These are phyloP conservation scores for Circaetus cinerascens DNA, from an alignment of 2,113 vertebrate species.

Conservation along the genomic window DNA sequence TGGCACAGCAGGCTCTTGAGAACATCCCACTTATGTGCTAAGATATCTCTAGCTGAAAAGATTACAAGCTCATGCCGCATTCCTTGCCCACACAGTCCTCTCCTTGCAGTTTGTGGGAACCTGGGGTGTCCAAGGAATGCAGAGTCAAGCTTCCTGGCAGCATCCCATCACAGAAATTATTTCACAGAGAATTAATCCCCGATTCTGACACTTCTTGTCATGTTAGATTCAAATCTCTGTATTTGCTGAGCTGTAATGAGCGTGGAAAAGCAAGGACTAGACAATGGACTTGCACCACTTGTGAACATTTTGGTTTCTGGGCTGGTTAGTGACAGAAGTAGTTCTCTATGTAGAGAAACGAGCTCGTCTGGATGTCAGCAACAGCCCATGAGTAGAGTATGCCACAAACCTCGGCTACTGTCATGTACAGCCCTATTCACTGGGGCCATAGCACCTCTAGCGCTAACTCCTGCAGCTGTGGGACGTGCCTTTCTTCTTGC, in stretches of 20 bases:
- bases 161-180: neutral
- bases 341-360: neutral
- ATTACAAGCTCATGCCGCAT: neutral
- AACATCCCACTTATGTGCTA: neutral
- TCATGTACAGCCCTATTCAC: neutral
- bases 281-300: neutral
- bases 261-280: neutral
- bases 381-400: neutral
- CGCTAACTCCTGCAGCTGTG: neutral
- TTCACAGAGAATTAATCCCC: neutral
- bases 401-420: neutral
- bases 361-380: neutral
- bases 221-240: neutral
- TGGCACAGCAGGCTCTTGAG: neutral
- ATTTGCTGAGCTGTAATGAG: neutral
- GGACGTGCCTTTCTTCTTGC: neutral
- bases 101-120: neutral
- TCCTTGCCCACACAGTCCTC: neutral
- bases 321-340: neutral
- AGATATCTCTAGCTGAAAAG: neutral
- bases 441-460: neutral
- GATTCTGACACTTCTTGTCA: neutral
- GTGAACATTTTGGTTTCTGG: slow-evolving; percentile 3
- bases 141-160: neutral
- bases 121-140: neutral